Evolutionary conservation across 2,113 vertebrate genomes (phyloP).

Genomic region (Cynocephalus volans): DNA sequence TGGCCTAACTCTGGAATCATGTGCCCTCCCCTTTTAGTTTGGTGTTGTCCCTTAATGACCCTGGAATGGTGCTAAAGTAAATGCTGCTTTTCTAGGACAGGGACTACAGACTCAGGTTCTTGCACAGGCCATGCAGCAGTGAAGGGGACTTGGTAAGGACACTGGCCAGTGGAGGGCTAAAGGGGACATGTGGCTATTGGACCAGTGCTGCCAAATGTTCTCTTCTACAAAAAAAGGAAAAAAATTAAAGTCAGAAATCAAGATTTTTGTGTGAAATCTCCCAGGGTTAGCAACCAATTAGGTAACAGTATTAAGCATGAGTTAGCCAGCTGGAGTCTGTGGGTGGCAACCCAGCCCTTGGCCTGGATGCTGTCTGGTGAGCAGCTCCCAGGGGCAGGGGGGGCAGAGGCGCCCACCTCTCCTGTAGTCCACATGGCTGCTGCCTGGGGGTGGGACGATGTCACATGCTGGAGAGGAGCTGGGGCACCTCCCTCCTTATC

Average conservation of each 20-base stretch:
- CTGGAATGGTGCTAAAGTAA: background rate
- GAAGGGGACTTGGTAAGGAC: background rate
- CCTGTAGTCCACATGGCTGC: background rate
- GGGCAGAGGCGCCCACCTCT: background rate
- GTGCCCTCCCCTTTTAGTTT: rapidly evolving
- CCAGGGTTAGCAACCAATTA: background rate
- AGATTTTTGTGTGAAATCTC: background rate
- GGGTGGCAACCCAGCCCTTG: background rate
- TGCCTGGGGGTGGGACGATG: background rate
- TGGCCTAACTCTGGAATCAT: background rate
- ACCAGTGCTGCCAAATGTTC: background rate
- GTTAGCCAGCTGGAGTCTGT: background rate
- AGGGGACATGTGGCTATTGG: rapidly evolving
- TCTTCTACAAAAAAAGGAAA: background rate
- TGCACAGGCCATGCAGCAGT: rapidly evolving
- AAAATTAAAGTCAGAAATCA: background rate
- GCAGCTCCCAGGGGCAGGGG: background rate
- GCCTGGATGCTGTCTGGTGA: rapidly evolving
- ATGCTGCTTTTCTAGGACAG: background rate
- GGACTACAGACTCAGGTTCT: rapidly evolving
- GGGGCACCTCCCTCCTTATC: background rate
- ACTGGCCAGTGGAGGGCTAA: no score
- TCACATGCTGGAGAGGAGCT: background rate
- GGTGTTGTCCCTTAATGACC: background rate
- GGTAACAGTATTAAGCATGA: background rate